A percentile compares a stretch with the other conserved stretches of the same genome.
Evolutionary conservation across 2,113 vertebrate species (phyloP).

Genomic region (Caloenas nicobarica): DNA sequence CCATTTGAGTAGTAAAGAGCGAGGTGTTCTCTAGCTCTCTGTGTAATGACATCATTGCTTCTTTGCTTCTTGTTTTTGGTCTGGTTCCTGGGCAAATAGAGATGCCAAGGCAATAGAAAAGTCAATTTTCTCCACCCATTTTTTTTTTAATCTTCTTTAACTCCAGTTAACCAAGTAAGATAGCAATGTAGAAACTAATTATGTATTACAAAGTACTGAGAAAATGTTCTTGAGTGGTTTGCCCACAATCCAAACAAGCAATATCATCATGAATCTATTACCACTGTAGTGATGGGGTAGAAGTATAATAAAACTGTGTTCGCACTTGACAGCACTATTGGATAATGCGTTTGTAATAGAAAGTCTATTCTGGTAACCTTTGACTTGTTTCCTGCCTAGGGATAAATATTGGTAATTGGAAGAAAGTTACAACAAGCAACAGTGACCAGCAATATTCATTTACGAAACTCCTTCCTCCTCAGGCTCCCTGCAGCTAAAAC

Average conservation of each 20-base stretch:
- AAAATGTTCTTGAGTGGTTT: background rate
- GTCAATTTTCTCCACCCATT: background rate
- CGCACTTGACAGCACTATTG: background rate
- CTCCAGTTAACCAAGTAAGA: background rate
- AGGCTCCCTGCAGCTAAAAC: background rate
- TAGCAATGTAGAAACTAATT: background rate
- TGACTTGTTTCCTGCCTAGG: slow-evolving; percentile 29
- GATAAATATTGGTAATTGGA: slow-evolving; percentile 30
- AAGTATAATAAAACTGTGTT: background rate
- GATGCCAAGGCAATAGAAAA: background rate
- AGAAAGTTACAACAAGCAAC: slow-evolving; percentile 41
- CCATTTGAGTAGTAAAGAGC: background rate
- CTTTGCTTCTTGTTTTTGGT: background rate
- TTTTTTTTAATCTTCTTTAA: background rate
- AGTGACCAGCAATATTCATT: slow-evolving; percentile 48
- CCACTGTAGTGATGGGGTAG: background rate
- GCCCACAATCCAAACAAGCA: background rate
- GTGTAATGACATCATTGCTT: background rate
- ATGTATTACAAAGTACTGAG: background rate
- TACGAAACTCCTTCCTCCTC: slow-evolving; percentile 27
- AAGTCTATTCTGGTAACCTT: slow-evolving; percentile 20
- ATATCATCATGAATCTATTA: background rate
- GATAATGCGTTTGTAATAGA: background rate
- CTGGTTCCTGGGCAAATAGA: background rate
- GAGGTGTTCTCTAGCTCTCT: background rate